Percentiles rank a stretch among this genome's conserved stretches.
Conservation (phyloP, 2,888 invertebrate species). For the Drosophila meridionalis region DNA sequence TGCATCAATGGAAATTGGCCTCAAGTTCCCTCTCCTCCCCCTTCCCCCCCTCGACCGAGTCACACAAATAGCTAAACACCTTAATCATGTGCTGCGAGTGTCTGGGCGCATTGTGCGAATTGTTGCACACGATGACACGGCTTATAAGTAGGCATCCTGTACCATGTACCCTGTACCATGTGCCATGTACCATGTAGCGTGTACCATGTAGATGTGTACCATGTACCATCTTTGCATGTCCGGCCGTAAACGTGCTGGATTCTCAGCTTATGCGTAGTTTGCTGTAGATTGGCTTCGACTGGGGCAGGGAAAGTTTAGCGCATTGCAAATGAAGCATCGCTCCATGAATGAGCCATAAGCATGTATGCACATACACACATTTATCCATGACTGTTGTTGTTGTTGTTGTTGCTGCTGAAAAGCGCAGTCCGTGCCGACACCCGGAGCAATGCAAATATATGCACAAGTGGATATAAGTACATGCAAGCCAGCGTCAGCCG, state of each 20-base stretch:
- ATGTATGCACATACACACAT: background rate
- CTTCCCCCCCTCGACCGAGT: background rate
- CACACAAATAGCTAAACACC: background rate
- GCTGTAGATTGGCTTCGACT: conserved; percentile 56
- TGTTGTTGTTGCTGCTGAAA: conserved; percentile 39
- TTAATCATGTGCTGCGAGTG: background rate
- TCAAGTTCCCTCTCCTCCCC: background rate
- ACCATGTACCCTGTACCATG: background rate
- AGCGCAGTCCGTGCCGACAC: conserved; percentile 63
- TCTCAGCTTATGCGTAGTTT: conserved; percentile 45
- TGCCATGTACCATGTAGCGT: background rate
- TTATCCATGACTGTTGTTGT: background rate
- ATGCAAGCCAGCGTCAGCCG: conserved; percentile 42
- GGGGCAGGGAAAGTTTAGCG: conserved; percentile 50
- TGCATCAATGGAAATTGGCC: background rate
- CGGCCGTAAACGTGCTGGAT: conserved; percentile 30
- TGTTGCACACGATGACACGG: background rate
- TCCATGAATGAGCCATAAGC: conserved; percentile 24
- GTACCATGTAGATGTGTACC: background rate
- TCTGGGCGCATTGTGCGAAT: background rate
- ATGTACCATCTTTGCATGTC: background rate
- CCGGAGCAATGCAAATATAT: conserved; percentile 70
- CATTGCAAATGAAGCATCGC: conserved; percentile 56
- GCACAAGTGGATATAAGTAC: conserved; percentile 63
- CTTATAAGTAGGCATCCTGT: background rate